A percentile compares a stretch with the other conserved stretches of the same genome.
phyloP scores from a whole-genome alignment of 2,113 vertebrate genomes.

The Cathartes aura region DNA sequence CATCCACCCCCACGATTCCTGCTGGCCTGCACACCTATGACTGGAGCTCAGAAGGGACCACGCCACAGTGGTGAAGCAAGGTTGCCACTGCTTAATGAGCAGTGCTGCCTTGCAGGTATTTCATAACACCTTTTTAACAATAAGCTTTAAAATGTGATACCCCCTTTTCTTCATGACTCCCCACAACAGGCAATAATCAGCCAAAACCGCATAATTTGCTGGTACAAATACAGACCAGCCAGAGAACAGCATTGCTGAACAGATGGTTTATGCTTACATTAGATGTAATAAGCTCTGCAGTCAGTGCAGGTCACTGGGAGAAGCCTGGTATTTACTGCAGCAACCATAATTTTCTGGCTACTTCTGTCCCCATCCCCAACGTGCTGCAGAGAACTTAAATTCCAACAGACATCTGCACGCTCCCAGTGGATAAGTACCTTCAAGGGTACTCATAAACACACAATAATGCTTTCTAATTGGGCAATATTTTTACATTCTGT shows the following conservation, averaged over 20 bases:
- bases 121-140: not conserved
- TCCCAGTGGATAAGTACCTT: not conserved
- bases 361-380: not conserved
- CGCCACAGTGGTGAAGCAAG: not conserved
- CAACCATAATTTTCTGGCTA: slow-evolving; percentile 37
- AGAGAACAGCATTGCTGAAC: not conserved
- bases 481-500: not conserved
- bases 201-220: not conserved
- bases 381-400: slow-evolving; percentile 48
- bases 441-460: slow-evolving; percentile 14
- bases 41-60: not conserved
- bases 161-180: not conserved
- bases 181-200: not conserved
- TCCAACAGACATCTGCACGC: slow-evolving; percentile 43
- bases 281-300: slow-evolving; percentile 21
- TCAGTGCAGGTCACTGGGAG: slow-evolving; percentile 24
- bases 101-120: not conserved
- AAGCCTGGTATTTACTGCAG: slow-evolving; percentile 49
- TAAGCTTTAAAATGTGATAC: not conserved
- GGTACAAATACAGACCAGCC: not conserved
- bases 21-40: not conserved
- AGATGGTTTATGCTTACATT: slow-evolving; percentile 10
- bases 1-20: not conserved
- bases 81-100: not conserved
- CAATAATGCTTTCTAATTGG: slow-evolving; percentile 19